Evolutionary conservation across 2,797 vertebrate genomes (phyloP).

Genomic region (Distichodus sexfasciatus): DNA sequence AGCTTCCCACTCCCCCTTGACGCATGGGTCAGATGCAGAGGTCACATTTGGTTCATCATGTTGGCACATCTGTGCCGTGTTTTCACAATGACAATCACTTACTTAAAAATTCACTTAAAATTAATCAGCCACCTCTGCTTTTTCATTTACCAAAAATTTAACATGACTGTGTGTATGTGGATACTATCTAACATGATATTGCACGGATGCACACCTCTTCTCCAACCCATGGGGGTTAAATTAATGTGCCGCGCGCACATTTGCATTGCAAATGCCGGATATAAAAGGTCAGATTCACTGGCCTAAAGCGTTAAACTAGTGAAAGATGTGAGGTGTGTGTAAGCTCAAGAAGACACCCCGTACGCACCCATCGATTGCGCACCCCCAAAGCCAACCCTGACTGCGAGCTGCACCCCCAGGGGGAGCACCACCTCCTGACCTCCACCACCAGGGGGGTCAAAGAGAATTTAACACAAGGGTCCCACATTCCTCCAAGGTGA

Average conservation of each 20-base stretch:
- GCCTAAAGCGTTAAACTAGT: conserved; percentile 21
- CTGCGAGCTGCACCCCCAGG: conserved; percentile 58
- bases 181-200: no score
- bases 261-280: conserved; percentile 69
- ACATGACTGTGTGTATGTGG: no score
- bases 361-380: conserved; percentile 43
- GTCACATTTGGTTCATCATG: no score
- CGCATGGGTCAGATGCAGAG: no score
- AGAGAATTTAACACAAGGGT: conserved; percentile 77
- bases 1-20: no score
- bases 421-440: conserved; percentile 71
- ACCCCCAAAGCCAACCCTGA: conserved; percentile 55
- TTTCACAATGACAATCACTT: no score
- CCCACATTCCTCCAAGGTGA: conserved; percentile 84
- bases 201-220: conserved; percentile 26
- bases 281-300: conserved; percentile 44
- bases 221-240: conserved; percentile 48
- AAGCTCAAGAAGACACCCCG: conserved; percentile 50
- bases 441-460: conserved; percentile 73
- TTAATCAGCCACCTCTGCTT: no score
- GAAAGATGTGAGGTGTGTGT: conserved; percentile 50
- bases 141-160: no score
- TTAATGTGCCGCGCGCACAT: conserved; percentile 59
- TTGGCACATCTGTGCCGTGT: no score
- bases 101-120: no score